These are phyloP conservation scores for Spilosoma lubricipeda DNA, from an alignment of 2,888 invertebrate species.

Conservation along the genomic window DNA sequence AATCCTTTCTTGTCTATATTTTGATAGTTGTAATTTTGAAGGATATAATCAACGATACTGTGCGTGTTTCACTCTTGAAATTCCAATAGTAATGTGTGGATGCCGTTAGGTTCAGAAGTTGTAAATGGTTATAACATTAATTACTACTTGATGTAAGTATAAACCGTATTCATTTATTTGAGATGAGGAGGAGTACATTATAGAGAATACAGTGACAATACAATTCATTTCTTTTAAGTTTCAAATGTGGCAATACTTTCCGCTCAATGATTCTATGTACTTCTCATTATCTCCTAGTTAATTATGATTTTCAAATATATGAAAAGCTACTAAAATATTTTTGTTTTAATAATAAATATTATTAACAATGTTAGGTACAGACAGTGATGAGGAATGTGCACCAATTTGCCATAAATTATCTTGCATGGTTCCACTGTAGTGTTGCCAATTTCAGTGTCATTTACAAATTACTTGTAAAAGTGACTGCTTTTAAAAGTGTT, in stretches of 20 bases:
- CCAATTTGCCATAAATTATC: constrained; percentile 60
- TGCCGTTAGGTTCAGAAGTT: constrained; percentile 76
- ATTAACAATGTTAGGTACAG: constrained; percentile 72
- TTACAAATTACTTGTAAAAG: constrained; percentile 34
- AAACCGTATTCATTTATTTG: constrained; percentile 56
- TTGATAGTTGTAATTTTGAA: constrained; percentile 63
- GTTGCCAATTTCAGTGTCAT: constrained; percentile 36
- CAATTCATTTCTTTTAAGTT: constrained; percentile 37
- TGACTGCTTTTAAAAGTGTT: constrained; percentile 49
- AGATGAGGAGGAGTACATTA: constrained; percentile 62
- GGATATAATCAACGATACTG: constrained; percentile 71
- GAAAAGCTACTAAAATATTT: constrained; percentile 61
- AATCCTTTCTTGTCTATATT: constrained; percentile 67
- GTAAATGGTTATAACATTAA: constrained; percentile 57
- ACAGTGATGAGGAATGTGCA: constrained; percentile 62
- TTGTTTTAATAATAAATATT: constrained; percentile 57
- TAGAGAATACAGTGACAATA: constrained; percentile 55
- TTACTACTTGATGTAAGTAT: constrained; percentile 55
- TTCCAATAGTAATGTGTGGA: constrained; percentile 76
- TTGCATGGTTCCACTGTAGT: constrained; percentile 53
- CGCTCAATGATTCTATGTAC: constrained; percentile 47
- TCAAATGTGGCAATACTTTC: constrained; percentile 32
- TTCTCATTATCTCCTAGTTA: constrained; percentile 53
- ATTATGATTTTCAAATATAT: constrained; percentile 61
- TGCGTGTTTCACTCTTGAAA: constrained; percentile 76